Evolutionary conservation across 2,797 vertebrate species (phyloP).

Genomic region (Oophaga sylvatica): DNA sequence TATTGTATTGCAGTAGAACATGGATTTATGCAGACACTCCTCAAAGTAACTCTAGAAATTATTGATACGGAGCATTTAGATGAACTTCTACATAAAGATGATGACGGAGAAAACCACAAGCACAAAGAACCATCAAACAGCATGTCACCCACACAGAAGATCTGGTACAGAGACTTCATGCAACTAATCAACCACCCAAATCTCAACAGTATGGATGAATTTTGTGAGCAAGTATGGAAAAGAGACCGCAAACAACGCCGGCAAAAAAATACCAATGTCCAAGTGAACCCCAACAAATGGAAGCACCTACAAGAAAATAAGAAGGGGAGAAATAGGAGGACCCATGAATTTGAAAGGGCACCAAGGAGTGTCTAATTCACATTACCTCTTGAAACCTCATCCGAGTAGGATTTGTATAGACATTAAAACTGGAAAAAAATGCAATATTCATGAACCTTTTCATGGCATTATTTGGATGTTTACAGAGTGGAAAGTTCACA

Average conservation of each 20-base stretch:
- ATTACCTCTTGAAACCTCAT: constrained; percentile 80
- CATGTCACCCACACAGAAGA: constrained; percentile 85
- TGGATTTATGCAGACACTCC: constrained; percentile 93
- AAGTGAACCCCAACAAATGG: constrained; percentile 88
- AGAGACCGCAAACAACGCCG: constrained; percentile 90
- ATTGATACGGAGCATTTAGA: constrained; percentile 92
- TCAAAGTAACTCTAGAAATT: constrained; percentile 91
- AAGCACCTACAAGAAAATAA: constrained; percentile 97
- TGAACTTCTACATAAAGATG: constrained; percentile 87
- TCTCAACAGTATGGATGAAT: constrained; percentile 94
- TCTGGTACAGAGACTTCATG: constrained; percentile 99
- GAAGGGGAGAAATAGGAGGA: constrained; percentile 97
- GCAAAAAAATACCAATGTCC: constrained; percentile 83
- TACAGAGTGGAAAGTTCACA: constrained; percentile 77
- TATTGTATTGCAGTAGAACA: constrained; percentile 95
- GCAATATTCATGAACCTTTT: constrained; percentile 81
- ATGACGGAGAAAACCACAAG: constrained; percentile 74
- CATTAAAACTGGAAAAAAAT: constrained; percentile 82
- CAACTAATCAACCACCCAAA: constrained; percentile 95
- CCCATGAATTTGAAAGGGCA: constrained; percentile 96
- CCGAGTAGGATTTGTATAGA: constrained; percentile 80
- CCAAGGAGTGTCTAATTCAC: constrained; percentile 92
- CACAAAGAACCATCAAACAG: constrained; percentile 77
- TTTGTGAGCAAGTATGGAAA: constrained; percentile 99
- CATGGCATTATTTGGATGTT: constrained; percentile 86